These are phyloP conservation scores for Ormyrus rosae DNA, from an alignment of 2,888 invertebrate species.

Conservation along the genomic window DNA sequence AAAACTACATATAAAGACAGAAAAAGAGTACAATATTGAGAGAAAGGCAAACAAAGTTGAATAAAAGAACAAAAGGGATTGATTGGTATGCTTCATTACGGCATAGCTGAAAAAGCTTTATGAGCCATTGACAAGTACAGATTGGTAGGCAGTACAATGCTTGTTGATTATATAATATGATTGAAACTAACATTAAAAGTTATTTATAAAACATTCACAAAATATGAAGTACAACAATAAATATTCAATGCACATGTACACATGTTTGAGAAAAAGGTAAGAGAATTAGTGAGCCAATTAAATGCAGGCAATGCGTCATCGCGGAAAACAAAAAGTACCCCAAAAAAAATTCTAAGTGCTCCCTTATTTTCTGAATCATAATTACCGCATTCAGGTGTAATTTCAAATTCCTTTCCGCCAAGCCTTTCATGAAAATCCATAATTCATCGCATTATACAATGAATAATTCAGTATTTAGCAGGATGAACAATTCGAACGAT, in stretches of 20 bases:
- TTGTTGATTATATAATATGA: conserved; percentile 6
- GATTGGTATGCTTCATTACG: conserved; percentile 27
- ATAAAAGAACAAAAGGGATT: conserved; percentile 36
- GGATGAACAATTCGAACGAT: conserved; percentile 12
- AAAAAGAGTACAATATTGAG: neutral
- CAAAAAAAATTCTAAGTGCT: no score
- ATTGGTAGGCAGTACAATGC: conserved; percentile 1
- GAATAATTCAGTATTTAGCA: neutral
- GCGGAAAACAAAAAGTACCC: no score
- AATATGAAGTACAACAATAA: no score
- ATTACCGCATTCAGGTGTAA: no score
- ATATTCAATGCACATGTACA: no score
- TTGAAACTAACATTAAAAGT: neutral
- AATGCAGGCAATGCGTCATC: no score
- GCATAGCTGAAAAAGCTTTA: conserved; percentile 17
- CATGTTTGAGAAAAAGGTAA: no score
- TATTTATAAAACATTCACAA: no score
- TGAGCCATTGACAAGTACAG: conserved; percentile 14
- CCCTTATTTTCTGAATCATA: no score
- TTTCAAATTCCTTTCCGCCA: no score
- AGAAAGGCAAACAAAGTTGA: conserved; percentile 22
- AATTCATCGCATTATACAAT: neutral
- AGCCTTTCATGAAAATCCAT: no score
- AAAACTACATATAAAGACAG: neutral
- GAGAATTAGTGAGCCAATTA: no score